phyloP scores from a whole-genome alignment of 1,140 invertebrate species.

The Calephelis virginiensis region DNA sequence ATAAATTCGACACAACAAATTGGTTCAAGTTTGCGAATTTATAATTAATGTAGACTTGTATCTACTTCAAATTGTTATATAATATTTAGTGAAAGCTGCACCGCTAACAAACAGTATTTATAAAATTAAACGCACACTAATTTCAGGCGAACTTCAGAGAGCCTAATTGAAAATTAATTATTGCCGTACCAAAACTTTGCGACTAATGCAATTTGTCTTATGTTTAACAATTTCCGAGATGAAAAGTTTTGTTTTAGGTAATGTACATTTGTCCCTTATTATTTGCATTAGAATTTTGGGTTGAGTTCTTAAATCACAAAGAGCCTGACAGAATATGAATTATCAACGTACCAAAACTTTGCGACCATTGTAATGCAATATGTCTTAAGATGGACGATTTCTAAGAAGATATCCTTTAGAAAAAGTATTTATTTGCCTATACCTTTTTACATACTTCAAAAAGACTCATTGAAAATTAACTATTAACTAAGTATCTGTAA shows the following conservation, averaged over 20 bases:
- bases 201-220: slow-evolving; percentile 5
- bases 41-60: slow-evolving; percentile 3
- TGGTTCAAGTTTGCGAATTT: background rate
- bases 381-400: background rate
- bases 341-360: slow-evolving; percentile 21
- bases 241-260: too few relatives aligned
- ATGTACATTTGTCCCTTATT: too few relatives aligned
- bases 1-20: background rate
- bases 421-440: too few relatives aligned
- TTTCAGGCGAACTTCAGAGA: slow-evolving; percentile 48
- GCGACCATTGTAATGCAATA: background rate
- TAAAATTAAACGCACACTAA: slow-evolving; percentile 41
- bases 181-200: slow-evolving; percentile 24
- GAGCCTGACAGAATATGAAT: slow-evolving; percentile 57
- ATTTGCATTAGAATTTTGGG: too few relatives aligned
- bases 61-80: background rate
- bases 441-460: slow-evolving; percentile 34
- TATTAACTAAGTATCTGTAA: slow-evolving; percentile 22
- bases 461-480: slow-evolving; percentile 57
- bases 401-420: too few relatives aligned
- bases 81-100: slow-evolving; percentile 20
- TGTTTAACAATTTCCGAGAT: too few relatives aligned
- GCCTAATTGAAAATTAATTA: slow-evolving; percentile 60
- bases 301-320: slow-evolving; percentile 17
- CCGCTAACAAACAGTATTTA: slow-evolving; percentile 15